Base-by-base conservation (phyloP, 2,797 vertebrate species). In the Syngnathus rostellatus region DNA sequence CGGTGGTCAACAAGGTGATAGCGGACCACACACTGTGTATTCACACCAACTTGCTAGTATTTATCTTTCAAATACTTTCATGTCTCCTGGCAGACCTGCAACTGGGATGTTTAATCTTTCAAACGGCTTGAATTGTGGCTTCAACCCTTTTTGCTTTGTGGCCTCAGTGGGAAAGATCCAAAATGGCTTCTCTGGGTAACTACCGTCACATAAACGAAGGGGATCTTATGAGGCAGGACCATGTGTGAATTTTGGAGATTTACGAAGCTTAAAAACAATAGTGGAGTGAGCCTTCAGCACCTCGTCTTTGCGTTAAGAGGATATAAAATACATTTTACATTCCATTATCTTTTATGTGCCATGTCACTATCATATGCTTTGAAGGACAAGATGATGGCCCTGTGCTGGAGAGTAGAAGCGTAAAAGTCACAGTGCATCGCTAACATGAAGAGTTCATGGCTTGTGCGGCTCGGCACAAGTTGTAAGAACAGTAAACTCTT, bases 311-410 rank as follows among this genome's bases (percentile, higher is more conserved):
- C 71, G 63, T 76, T 78, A 76, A 64, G 62, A 63, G 61, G 77
- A 83, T 73, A 85, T 83, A 78, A 86, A 87, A 87, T 85, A 87
- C 61, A 78, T 81, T 85, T 85, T 71, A 85, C 80, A 85, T 83
- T 86, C 79, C 75, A 89, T 89, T 86, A 85, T 78, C 70, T 81
- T 83, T 85, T 81, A 84, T 80, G 79, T 57, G 63, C 71, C 70
- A 80, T 67, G 75, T 72, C 68, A 60, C 68, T 45, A 71, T 5
- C 67, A 71, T 71, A 66, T 31, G 74, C 62, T 79, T 69, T 68
- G 71, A 74, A 78, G 65, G 78, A 78, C 74, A 68, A 67, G 58
- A 68, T 65, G 25, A 70, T 59, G 68, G 67, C 74, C 65, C 54
- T 21, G 14, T 53, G 46, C 63, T 39, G 74, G 79, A 73, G 70